phyloP scores from a whole-genome alignment of 2,113 vertebrate genomes.

The Alethe diademata region DNA sequence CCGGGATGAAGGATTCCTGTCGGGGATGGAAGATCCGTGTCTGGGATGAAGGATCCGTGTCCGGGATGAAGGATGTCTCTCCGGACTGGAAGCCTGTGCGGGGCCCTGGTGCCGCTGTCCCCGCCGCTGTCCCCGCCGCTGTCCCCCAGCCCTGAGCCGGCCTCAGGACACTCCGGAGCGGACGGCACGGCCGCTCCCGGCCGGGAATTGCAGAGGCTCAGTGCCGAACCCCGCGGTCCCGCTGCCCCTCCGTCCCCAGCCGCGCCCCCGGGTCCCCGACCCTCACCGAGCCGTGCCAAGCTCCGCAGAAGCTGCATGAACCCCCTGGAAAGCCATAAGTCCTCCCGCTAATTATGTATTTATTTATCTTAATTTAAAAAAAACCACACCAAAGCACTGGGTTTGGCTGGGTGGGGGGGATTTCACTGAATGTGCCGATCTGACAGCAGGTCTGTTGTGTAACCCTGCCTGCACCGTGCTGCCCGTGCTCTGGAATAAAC shows the following conservation, averaged over 20 bases:
- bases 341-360: too few relatives aligned
- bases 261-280: fast-evolving
- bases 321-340: neutral
- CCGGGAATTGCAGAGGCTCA: neutral
- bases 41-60: neutral
- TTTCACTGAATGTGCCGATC: neutral
- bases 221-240: fast-evolving
- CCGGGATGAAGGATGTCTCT: neutral
- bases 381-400: too few relatives aligned
- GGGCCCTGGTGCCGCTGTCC: neutral
- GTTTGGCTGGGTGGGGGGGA: neutral
- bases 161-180: neutral
- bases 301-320: neutral
- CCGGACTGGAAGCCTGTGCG: neutral
- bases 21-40: too few relatives aligned
- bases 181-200: neutral
- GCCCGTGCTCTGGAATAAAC: neutral
- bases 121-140: neutral
- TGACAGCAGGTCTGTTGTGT: constrained; percentile 32
- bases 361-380: neutral
- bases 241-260: neutral
- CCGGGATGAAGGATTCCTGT: too few relatives aligned
- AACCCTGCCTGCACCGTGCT: neutral
- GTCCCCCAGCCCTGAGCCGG: neutral
- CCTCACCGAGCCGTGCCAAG: neutral